Conservation (phyloP, 2,888 invertebrate genomes). For the Lasioglossum lativentre region DNA sequence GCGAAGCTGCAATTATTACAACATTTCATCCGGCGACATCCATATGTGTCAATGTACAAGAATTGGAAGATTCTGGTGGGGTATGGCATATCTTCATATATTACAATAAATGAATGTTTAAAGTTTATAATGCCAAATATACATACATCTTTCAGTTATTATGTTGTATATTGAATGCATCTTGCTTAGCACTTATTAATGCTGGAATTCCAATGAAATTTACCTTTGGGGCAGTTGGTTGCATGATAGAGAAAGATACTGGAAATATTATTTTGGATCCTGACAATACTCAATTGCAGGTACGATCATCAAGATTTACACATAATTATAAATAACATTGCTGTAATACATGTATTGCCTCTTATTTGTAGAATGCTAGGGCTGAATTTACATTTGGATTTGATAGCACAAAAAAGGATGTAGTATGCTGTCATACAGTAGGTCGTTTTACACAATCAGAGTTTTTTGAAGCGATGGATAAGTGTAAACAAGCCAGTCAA, state of each 20-base stretch:
- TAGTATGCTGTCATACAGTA: constrained; percentile 89
- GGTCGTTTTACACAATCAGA: constrained; percentile 89
- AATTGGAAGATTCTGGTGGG: constrained; percentile 93
- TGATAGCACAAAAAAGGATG: constrained; percentile 87
- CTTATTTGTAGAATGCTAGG: constrained; percentile 84
- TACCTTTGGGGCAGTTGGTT: constrained; percentile 92
- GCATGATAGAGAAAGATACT: constrained; percentile 87
- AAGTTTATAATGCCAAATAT: neutral
- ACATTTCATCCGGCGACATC: constrained; percentile 92
- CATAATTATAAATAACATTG: neutral
- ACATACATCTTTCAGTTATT: constrained; percentile 87
- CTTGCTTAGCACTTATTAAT: constrained; percentile 93
- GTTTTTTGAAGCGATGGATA: constrained; percentile 88
- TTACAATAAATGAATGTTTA: neutral
- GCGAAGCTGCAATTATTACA: constrained; percentile 90
- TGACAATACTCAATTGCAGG: constrained; percentile 83
- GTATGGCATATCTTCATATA: constrained; percentile 85
- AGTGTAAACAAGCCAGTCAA: constrained; percentile 89
- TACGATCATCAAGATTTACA: constrained; percentile 71
- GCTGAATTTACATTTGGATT: constrained; percentile 91
- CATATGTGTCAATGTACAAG: constrained; percentile 92
- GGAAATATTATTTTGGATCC: constrained; percentile 89
- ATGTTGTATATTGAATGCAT: constrained; percentile 93
- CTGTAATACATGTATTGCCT: constrained; percentile 7
- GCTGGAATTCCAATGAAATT: constrained; percentile 94